These are phyloP conservation scores for Incurvaria masculella DNA, from an alignment of 2,888 invertebrate species.

Conservation along the genomic window DNA sequence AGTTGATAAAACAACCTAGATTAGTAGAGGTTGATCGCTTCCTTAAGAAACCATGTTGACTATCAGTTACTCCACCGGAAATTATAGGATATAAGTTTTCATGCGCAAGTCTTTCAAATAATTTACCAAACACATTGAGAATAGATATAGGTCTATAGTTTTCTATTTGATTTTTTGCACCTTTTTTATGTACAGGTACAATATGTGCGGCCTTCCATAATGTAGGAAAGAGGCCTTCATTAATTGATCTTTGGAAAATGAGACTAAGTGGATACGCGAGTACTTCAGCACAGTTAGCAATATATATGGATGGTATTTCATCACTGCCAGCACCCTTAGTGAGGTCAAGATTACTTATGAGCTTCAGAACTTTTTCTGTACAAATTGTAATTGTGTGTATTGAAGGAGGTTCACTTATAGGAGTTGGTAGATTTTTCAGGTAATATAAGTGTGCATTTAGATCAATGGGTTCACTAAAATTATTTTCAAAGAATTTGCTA, in stretches of 20 bases:
- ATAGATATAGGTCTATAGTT: constrained; percentile 1
- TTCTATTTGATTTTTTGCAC: not conserved
- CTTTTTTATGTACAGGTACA: constrained; percentile 3
- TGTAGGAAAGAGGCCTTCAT: not conserved
- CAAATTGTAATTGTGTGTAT: not conserved
- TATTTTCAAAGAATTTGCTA: not conserved
- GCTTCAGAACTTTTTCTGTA: not conserved
- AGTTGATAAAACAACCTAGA: not conserved
- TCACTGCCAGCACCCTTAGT: constrained; percentile 4
- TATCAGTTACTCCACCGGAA: too few species aligned
- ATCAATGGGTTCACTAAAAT: not conserved
- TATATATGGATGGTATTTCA: not conserved
- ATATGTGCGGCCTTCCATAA: constrained; percentile 1
- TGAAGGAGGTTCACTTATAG: not conserved
- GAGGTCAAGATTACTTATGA: not conserved
- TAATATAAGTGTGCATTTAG: not conserved
- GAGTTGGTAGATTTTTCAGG: not conserved
- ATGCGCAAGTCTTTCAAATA: too few species aligned
- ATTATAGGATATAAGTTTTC: too few species aligned
- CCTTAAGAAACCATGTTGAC: not conserved
- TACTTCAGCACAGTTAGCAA: not conserved
- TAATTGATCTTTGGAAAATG: constrained; percentile 4
- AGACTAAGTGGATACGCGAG: not conserved
- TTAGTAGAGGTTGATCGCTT: not conserved
- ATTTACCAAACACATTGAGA: not conserved